Base-by-base conservation (phyloP, 2,888 invertebrate genomes). In the Aphodius sticticus region DNA sequence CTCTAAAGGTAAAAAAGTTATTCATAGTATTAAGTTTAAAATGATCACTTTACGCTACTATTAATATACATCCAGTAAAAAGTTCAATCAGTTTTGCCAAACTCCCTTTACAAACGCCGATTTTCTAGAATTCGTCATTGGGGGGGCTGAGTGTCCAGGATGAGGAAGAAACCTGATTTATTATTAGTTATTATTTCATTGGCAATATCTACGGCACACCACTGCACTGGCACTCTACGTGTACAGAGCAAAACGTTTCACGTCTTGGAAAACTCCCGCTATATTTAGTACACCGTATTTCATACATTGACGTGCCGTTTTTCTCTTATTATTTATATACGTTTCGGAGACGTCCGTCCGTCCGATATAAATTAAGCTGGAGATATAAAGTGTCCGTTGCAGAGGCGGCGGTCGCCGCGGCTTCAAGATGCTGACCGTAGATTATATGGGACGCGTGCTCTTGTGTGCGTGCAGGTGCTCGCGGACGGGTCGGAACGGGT, bases 381-480 rank as follows among this genome's bases (percentile, higher is more conserved):
- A 70, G 71, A 77, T 70, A 37, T 70, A 69, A 71, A 4, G 69
- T 14, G 26, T 36, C 16, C 15, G 36, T 36, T 16, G 71, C 37
- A 71, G 9, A 71, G 1, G 69, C 7, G 26, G n/a, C 16, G 9
- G 36, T 15, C 14, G 71, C 37, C 35, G 9, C 35, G 5, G 78
- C 9, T 36, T 36, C 16, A 74, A 74, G 71, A 70, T 26, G 37
- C 16, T 71, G 37, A 37, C 38, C 70, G 72, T 15, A 74, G 53
- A 74, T 74, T 38, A 53, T 76, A 80, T 12, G 53, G 53, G 80
- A 82, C 82, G 81, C 82, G 82, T 81, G 82, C 53, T 53, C 9
- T 53, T 53, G 79, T 81, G 80, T 75, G 77, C 79, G 78, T 81
- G 81, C 82, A 82, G 82, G 82, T 82, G 82, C 80, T 82, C 78